Base-by-base conservation (phyloP, 2,113 vertebrate genomes). In the Canis aureus region DNA sequence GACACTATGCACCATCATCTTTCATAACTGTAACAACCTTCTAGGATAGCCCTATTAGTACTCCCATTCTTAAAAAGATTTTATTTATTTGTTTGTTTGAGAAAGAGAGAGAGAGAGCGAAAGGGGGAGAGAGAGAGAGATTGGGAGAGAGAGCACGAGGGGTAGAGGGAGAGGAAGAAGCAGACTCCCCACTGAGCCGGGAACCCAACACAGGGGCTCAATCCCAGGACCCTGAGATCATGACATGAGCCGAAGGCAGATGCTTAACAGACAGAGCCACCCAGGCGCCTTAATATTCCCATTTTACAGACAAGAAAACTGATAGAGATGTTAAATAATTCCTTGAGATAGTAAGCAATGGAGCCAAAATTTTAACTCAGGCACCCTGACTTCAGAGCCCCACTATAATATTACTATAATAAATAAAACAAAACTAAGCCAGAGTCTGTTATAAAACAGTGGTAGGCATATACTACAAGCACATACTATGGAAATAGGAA, bases 251-350 rank as follows among this genome's bases (percentile, higher is more conserved):
- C 16, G 7, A n/a, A 69, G 67, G 67, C 32, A 69, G 32, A 69
- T 1, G 17, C 32, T 69, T 69, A 69, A 69, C 16, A 7, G 8
- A 19, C 66, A n/a, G 32, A 69, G 32, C 16, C 66, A 69, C 66
- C 15, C 66, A 69, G 67, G 32, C 0, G 0, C 67, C 17, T n/a
- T n/a, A 69, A 20, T n/a, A 51, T 73, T 22, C 38, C 59, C 49
- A 69, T 78, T 94, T 79, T 83, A 59, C 25, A 95, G 84, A 60
- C 29, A 32, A 84, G 23, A 93, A 51, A 93, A 93, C 22, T 60
- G 76, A 88, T 69, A 88, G 38, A 83, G 59, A 59, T 35, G 71
- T n/a, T 86, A 89, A 92, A 59, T 76, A 81, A 94, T 43, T 94
- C 67, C 87, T 64, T 55, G 57, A 79, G 53, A 57, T 20, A 71